Evolutionary conservation across 2,797 vertebrate species (phyloP).

Genomic region (Vultur gryphus): DNA sequence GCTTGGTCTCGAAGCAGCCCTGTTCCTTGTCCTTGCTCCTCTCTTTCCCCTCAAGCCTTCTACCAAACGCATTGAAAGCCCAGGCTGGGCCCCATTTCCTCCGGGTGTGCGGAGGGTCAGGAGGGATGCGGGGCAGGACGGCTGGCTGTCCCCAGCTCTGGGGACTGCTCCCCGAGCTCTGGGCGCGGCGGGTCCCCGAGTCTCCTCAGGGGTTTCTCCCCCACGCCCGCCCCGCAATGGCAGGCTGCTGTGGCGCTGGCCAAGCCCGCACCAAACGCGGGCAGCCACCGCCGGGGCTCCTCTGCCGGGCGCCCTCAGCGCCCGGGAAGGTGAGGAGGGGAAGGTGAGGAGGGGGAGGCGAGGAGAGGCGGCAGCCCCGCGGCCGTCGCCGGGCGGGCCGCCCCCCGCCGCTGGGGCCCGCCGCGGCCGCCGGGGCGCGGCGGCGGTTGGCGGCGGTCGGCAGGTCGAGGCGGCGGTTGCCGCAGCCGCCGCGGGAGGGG

Average conservation of each 20-base stretch:
- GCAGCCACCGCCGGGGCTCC: background rate
- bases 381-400: too few relatives aligned
- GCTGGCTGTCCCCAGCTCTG: background rate
- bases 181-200: too few relatives aligned
- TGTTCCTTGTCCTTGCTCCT: background rate
- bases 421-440: too few relatives aligned
- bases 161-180: too few relatives aligned
- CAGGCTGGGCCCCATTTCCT: background rate
- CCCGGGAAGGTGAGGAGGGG: too few relatives aligned
- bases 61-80: background rate
- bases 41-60: background rate
- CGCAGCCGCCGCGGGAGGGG: background rate
- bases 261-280: background rate
- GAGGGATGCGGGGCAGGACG: accelerated
- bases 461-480: background rate
- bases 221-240: accelerated
- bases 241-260: background rate
- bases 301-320: background rate
- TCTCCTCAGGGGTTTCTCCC: background rate
- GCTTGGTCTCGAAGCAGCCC: background rate
- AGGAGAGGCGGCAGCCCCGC: too few relatives aligned
- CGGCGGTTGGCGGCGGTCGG: background rate
- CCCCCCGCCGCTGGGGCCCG: background rate
- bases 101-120: accelerated
- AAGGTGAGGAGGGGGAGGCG: too few relatives aligned